Conservation (phyloP, 2,797 vertebrate genomes). For the Hippocampus kuda region DNA sequence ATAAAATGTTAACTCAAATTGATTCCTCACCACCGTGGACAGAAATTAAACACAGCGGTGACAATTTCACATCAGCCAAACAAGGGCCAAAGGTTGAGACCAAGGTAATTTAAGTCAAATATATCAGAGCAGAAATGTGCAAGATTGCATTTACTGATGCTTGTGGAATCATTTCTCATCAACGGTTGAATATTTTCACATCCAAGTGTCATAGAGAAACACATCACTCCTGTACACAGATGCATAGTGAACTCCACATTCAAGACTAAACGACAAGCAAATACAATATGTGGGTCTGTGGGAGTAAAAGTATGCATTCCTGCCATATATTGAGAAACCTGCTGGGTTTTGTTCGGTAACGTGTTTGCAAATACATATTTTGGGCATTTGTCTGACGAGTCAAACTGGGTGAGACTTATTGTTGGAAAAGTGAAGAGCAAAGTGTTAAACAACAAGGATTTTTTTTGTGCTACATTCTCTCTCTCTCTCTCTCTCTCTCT, state of each 20-base stretch:
- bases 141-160: constrained; percentile 1
- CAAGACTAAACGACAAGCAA: neutral
- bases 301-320: neutral
- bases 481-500: too few species aligned
- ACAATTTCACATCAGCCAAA: constrained; percentile 43
- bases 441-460: too few species aligned
- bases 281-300: neutral
- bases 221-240: neutral
- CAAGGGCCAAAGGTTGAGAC: constrained; percentile 14
- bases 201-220: neutral
- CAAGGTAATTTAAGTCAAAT: constrained; percentile 17
- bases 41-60: constrained; percentile 39
- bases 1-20: constrained; percentile 16
- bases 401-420: neutral
- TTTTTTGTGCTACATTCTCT: too few species aligned
- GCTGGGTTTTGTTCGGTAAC: neutral
- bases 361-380: neutral
- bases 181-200: neutral
- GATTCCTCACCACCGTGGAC: constrained; percentile 26
- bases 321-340: neutral
- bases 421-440: neutral
- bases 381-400: neutral
- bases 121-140: neutral
- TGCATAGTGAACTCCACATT: neutral
- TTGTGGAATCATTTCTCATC: neutral